Evolutionary conservation across 2,113 vertebrate species (phyloP).

Genomic region (Prietella phreatophila): DNA sequence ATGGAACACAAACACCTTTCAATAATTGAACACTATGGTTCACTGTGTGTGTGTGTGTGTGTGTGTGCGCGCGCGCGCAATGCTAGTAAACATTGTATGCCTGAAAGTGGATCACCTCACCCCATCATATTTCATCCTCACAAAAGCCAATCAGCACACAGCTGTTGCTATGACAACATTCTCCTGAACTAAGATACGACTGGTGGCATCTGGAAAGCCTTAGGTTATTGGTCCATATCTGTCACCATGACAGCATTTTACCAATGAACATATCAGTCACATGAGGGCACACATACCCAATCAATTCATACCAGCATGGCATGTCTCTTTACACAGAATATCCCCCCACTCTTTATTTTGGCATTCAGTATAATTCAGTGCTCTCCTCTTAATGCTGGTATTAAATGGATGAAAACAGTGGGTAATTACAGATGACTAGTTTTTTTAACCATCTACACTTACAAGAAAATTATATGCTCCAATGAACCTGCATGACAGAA

Average conservation of each 20-base stretch:
- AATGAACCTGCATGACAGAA: neutral
- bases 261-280: neutral
- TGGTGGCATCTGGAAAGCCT: neutral
- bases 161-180: conserved; percentile 37
- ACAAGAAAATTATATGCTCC: neutral
- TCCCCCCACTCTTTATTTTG: neutral
- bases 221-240: conserved; percentile 17
- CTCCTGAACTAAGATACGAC: neutral
- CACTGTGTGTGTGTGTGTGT: neutral
- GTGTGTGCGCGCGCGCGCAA: neutral
- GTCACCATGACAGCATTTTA: conserved; percentile 22
- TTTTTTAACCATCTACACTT: neutral
- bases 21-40: neutral
- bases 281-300: neutral
- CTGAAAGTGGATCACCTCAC: neutral
- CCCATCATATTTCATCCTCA: conserved; percentile 27
- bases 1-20: neutral
- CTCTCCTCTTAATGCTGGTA: neutral
- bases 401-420: neutral
- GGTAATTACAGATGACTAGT: neutral
- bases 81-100: neutral
- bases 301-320: neutral
- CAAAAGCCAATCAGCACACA: conserved; percentile 9
- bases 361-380: neutral
- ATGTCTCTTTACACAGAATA: neutral